Conservation (phyloP, 2,888 invertebrate genomes). For the Ellobium chinense region DNA sequence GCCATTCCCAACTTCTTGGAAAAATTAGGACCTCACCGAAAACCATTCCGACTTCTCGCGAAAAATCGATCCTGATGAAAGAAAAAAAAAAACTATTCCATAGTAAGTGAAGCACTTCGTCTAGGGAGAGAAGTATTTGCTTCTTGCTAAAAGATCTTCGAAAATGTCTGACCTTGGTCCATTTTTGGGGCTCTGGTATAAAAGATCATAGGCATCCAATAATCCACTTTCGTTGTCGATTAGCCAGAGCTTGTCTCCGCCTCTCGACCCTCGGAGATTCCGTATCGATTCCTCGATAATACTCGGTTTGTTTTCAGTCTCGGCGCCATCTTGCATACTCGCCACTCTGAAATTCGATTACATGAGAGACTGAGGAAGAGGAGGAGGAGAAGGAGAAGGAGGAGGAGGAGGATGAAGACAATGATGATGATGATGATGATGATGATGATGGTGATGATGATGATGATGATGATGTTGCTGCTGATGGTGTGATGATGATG, state of each 20-base stretch:
- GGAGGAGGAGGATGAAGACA: neutral
- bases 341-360: too few species aligned
- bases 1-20: too few species aligned
- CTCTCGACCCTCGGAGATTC: conserved; percentile 74
- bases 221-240: conserved; percentile 80
- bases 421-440: neutral
- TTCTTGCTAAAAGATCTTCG: too few species aligned
- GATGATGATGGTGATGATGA: neutral
- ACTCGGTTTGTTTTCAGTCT: conserved; percentile 72
- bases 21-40: too few species aligned
- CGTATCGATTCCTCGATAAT: conserved; percentile 76
- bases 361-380: too few species aligned
- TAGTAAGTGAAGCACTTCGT: too few species aligned
- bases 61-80: too few species aligned
- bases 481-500: too few species aligned
- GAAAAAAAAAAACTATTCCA: too few species aligned
- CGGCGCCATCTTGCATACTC: conserved; percentile 79
- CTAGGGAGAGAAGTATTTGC: too few species aligned
- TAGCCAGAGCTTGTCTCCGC: conserved; percentile 75
- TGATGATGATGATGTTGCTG: too few species aligned
- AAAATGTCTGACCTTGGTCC: conserved; percentile 20
- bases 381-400: neutral
- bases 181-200: conserved; percentile 58
- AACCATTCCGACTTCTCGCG: too few species aligned
- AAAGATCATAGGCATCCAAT: conserved; percentile 76